Evolutionary conservation across 92 coral and sea anemone genomes (phyloP).

Genomic region (Actinernus sp.): DNA sequence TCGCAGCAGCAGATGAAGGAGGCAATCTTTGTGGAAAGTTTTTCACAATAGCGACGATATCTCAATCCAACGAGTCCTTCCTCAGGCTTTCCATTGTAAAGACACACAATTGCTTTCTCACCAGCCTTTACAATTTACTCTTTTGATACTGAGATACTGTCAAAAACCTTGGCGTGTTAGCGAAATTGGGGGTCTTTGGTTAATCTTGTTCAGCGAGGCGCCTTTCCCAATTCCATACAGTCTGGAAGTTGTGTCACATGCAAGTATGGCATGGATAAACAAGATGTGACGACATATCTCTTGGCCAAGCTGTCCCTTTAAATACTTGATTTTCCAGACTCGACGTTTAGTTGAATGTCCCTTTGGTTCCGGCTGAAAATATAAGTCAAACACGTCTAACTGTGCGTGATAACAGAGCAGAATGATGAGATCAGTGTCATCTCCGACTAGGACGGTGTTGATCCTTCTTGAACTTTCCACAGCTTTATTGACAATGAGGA

Average conservation of each 20-base stretch:
- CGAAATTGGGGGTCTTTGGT: no score
- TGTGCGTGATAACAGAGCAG: conserved; percentile 20
- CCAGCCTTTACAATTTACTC: conserved; percentile 40
- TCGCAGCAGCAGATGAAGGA: conserved; percentile 35
- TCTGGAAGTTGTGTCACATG: conserved; percentile 24
- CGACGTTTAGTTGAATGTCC: background rate
- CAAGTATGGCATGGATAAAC: conserved; percentile 15
- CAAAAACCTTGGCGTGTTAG: conserved; percentile 58
- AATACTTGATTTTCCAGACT: conserved; percentile 16
- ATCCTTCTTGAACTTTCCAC: conserved; percentile 7
- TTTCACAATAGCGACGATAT: conserved; percentile 36
- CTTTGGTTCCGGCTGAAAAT: conserved; percentile 15
- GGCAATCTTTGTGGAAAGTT: conserved; percentile 32
- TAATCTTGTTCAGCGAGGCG: conserved; percentile 14
- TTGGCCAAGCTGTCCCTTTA: conserved; percentile 6
- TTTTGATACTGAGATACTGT: conserved; percentile 7
- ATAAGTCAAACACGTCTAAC: conserved; percentile 17
- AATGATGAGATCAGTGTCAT: conserved; percentile 20
- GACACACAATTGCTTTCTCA: conserved; percentile 54
- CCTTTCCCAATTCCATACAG: conserved; percentile 25
- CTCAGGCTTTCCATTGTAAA: conserved; percentile 54
- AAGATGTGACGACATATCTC: conserved; percentile 5
- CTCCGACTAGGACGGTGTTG: conserved; percentile 16
- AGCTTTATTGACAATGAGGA: conserved; percentile 52
- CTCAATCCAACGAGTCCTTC: conserved; percentile 46